phyloP scores from a whole-genome alignment of 2,888 invertebrate genomes.

The Lucinisca nassula region DNA sequence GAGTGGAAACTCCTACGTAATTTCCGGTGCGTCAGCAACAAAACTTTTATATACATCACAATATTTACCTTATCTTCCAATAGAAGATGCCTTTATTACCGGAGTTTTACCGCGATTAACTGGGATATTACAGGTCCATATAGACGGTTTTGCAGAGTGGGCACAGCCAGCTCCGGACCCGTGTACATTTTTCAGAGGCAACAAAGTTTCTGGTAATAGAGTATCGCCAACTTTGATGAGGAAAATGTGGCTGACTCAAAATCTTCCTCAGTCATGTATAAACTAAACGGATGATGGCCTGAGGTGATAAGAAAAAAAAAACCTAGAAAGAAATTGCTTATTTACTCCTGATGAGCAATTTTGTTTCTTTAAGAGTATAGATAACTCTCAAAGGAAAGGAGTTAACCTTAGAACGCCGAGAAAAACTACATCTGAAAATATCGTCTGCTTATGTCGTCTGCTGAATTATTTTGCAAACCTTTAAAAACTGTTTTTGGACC shows the following conservation, averaged over 20 bases:
- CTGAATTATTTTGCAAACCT: no score
- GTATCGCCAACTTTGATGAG: conserved; percentile 32
- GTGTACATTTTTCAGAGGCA: conserved; percentile 35
- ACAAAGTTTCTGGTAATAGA: conserved; percentile 42
- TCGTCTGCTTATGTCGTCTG: no score
- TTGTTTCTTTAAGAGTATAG: no score
- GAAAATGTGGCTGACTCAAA: conserved; percentile 44
- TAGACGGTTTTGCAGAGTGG: conserved; percentile 50
- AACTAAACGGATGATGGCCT: no score
- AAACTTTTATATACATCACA: conserved; percentile 69
- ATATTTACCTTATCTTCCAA: conserved; percentile 73
- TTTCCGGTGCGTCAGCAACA: conserved; percentile 70
- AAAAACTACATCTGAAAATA: no score
- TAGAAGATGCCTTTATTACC: conserved; percentile 82
- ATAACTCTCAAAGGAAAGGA: no score
- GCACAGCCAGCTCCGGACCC: conserved; percentile 26
- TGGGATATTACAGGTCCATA: conserved; percentile 34
- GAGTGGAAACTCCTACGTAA: conserved; percentile 76
- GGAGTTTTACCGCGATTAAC: conserved; percentile 74
- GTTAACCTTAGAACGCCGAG: no score
- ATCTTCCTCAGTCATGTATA: no score
- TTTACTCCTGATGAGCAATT: no score
- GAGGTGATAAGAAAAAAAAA: no score
- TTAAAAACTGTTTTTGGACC: no score
- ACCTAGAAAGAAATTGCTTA: no score